Base-by-base conservation (phyloP, 2,888 invertebrate genomes). In the Lagria hirta region DNA sequence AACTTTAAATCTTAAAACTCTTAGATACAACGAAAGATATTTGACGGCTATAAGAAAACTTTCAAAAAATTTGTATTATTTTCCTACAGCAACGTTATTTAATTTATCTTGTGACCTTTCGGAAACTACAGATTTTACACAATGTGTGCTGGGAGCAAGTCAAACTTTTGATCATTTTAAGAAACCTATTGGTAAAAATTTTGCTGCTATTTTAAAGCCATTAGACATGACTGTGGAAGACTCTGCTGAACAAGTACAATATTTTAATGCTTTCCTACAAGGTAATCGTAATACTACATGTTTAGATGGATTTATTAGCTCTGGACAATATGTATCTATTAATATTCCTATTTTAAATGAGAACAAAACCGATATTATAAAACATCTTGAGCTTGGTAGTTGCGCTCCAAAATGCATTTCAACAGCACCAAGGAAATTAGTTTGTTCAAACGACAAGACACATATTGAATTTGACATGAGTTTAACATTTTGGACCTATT, bases 401-500 rank as follows among this genome's bases (percentile, higher is more conserved):
- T 85, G 85, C 59, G 63, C 72, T 1, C 74, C 80, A 20, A 76
- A 76, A 29, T 86, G 85, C 63, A 70, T 84, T 8, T 73, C 77
- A 0, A 76, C 79, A 0, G 74, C 75, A 3, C 77, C 79, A 0
- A 72, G 86, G 20, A 69, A 71, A 18, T 64, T 70, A 20, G 66
- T 85, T 11, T 86, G 86, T 61, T 73, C 75, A 2, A 84, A 85
- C 61, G 63, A 62, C 26, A 74, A 80, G 47, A 76, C 74, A 49
- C 73, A 76, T 18, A 73, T 81, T 11, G 84, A 83, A 60, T 71
- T 80, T 46, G 81, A 86, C 60, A 77, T 82, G 8, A 65, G 71
- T 1, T 69, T 85, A 38, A 86, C 86, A 0, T 87, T 87, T 66
- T 86, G 86, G 85, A 62, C 80, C 1, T 87, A 88, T 64, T 74